Evolutionary conservation across 1,140 invertebrate species (phyloP).

Genomic region (Drosophila mauritiana): DNA sequence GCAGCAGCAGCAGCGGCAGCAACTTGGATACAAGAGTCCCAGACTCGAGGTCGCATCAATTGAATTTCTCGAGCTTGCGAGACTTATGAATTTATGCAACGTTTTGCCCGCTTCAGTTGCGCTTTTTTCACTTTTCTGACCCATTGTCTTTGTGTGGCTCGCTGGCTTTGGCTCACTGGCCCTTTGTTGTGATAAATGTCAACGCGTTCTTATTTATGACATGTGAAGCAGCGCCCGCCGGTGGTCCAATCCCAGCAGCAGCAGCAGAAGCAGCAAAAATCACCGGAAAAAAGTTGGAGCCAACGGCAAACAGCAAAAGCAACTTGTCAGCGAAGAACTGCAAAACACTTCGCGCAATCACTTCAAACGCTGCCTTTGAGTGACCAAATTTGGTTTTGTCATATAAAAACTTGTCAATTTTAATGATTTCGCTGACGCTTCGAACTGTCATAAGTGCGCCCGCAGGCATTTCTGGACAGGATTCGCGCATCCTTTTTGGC

Average conservation of each 20-base stretch:
- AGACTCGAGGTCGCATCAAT: conserved; percentile 68
- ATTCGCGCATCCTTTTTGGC: conserved; percentile 20
- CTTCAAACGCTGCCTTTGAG: conserved; percentile 76
- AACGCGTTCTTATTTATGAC: conserved; percentile 84
- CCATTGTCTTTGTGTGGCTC: conserved; percentile 48
- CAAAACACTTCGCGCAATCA: conserved; percentile 34
- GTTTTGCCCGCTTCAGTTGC: conserved; percentile 50
- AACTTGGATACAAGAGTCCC: conserved; percentile 14
- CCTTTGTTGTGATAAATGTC: conserved; percentile 84
- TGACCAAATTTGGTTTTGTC: conserved; percentile 77
- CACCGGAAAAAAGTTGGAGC: not conserved
- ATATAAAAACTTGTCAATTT: conserved; percentile 84
- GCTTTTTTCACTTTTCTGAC: conserved; percentile 17
- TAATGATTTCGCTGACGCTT: conserved; percentile 84
- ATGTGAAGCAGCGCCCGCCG: conserved; percentile 77
- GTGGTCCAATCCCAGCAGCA: conserved; percentile 47
- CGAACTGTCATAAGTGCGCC: conserved; percentile 83
- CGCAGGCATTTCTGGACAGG: conserved; percentile 65
- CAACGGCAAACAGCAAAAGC: conserved; percentile 9
- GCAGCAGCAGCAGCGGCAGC: conserved; percentile 25
- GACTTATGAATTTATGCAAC: conserved; percentile 82
- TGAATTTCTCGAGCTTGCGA: conserved; percentile 78
- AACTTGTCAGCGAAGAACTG: conserved; percentile 61
- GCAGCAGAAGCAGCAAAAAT: conserved; percentile 2
- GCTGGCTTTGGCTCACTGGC: conserved; percentile 29